Base-by-base conservation (phyloP, 2,888 invertebrate species). In the Apoderus coryli region DNA sequence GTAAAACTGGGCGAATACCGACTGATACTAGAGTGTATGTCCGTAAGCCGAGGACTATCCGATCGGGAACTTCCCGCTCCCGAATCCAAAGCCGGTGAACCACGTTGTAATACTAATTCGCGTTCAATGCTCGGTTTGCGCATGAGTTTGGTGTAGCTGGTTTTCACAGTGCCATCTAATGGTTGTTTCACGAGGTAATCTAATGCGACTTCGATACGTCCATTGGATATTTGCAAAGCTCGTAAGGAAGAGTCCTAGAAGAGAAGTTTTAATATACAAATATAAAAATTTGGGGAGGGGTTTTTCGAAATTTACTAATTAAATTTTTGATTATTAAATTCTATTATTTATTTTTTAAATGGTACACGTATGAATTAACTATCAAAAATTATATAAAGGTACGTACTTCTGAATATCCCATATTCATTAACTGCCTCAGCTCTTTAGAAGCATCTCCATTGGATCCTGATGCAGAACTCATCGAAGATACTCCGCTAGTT, bases 61-160 rank as follows among this genome's bases (percentile, higher is more conserved):
- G 89, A 89, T 31, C 88, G 68, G 25, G 85, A 85, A 51, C 84
- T 84, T 27, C 85, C 85, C 9, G 85, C 85, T 10, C 85, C 86
- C 31, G 82, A 84, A 52, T 86, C 86, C 36, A 86, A 61, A 11
- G 85, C 85, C 5, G 89, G 88, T 53, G 86, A 86, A 29, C 82
- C 80, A 37, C 85, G 70, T 44, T 78, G 73, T 11, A 76, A 59
- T 41, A 69, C 73, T 34, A 80, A 60, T 54, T 86, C 86, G 27
- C 85, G 69, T 60, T 89, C 89, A 41, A 89, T 69, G 58, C 86
- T 88, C 22, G 86, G 84, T 54, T 88, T 88, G 29, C 88, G 70
- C 41, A 78, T 84, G 27, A 88, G 64, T 57, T 86, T 85, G 35
- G 74, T 70, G 36, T 53, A 55, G 24, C 48, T 46, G 14, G 33